Conservation (phyloP, 2,797 vertebrate species). For the Gadopsis marmoratus region DNA sequence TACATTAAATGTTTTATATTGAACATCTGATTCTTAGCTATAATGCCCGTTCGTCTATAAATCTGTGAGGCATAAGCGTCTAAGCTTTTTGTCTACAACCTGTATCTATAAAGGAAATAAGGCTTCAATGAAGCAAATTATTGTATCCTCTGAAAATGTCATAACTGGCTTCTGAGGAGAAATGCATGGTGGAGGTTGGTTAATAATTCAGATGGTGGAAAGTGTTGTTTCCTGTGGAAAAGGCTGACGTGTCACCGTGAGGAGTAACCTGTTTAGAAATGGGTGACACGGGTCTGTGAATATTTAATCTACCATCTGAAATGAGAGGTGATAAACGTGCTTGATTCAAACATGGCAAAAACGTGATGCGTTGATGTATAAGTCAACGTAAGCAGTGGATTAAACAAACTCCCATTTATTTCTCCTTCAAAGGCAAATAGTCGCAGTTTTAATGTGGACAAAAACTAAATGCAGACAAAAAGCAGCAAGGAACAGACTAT, state of each 20-base stretch:
- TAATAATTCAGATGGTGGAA: conserved; percentile 58
- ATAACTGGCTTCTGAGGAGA: conserved; percentile 14
- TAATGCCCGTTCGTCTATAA: background rate
- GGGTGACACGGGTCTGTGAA: conserved; percentile 3
- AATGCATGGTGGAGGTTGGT: conserved; percentile 7
- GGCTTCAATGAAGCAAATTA: background rate
- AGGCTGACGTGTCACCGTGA: conserved; percentile 18
- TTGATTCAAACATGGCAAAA: background rate
- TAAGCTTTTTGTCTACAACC: background rate
- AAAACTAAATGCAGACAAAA: conserved; percentile 30
- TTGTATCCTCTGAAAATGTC: conserved; percentile 14
- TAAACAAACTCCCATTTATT: conserved; percentile 48
- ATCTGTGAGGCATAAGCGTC: background rate
- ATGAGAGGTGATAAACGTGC: background rate
- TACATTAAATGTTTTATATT: background rate
- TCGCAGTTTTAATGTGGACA: conserved; percentile 27
- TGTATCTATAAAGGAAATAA: background rate
- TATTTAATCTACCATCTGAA: background rate
- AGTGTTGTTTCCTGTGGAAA: conserved; percentile 37
- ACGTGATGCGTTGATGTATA: background rate
- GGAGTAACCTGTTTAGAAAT: conserved; percentile 3
- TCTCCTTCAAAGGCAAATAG: conserved; percentile 31
- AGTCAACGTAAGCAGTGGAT: background rate
- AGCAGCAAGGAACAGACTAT: conserved; percentile 3
- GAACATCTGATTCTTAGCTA: background rate